Base-by-base conservation (phyloP, 2,797 vertebrate species). In the Choloepus didactylus region DNA sequence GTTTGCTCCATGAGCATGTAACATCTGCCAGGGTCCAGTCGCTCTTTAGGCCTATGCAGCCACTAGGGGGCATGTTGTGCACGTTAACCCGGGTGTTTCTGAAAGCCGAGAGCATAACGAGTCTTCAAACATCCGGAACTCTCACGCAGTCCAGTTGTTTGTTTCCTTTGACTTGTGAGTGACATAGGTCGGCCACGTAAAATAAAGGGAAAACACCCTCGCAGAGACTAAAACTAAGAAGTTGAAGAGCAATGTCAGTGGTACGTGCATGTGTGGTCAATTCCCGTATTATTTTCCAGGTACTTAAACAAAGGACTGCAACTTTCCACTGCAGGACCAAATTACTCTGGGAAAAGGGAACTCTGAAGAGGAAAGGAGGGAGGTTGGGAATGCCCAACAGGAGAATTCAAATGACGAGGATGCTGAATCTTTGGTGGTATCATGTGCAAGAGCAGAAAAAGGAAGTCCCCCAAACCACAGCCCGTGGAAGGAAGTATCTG, bases 161-260 rank as follows among this genome's bases (percentile, higher is more conserved):
- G 18, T 76, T 69, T 84, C n/a, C 49, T 59, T 69, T 82, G 60
- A 75, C 76, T 44, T 54, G 59, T 35, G 51, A 69, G 60, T 72
- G 27, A 51, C 2, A 10, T n/a, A 27, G 11, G 15, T 75, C 60
- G 87, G 92, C 46, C 70, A 70, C 35, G 35, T 35, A n/a, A 81
- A 51, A 16, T 27, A 41, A 54, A 11, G 49, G 19, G 15, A 80
- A 91, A 91, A 80, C 7, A 92, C 51, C 19, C 4, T 81, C 85
- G 38, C 87, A 77, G 59, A 88, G 38, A 83, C 54, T 69, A 70
- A 88, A 72, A 67, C 49, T 67, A 18, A 73, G n/a, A 91, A 67
- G 21, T 10, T 92, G 66, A 89, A 94, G 46, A 70, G 62, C 27
- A 41, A 4, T 5, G 7, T 46, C 59, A 73, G 35, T 60, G 35